Conservation (phyloP, 2,888 invertebrate species). For the Pandemis heparana region DNA sequence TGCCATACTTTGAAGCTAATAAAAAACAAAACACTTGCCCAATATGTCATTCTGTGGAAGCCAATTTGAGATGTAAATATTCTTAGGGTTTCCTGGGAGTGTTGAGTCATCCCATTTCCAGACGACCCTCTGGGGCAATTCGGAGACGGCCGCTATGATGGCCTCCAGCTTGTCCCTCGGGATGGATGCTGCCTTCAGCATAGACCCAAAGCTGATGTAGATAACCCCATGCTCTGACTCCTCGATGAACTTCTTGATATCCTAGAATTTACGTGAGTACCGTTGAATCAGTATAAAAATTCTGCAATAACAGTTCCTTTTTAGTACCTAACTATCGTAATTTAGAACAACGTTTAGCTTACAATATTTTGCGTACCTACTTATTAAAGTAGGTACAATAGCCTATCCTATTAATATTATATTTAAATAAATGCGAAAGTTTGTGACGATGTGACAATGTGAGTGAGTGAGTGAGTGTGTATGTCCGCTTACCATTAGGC, state of each 20-base stretch:
- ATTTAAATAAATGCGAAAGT: no score
- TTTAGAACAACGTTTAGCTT: no score
- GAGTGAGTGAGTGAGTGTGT: no score
- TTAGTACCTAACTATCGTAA: no score
- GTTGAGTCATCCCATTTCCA: constrained; percentile 89
- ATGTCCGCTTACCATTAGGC: no score
- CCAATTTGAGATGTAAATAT: constrained; percentile 87
- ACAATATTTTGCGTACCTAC: no score
- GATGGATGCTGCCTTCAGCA: constrained; percentile 86
- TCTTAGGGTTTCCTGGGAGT: constrained; percentile 81
- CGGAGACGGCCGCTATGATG: constrained; percentile 84
- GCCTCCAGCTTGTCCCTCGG: constrained; percentile 77
- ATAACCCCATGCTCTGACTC: constrained; percentile 84
- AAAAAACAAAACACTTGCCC: constrained; percentile 63
- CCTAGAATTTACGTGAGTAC: not conserved
- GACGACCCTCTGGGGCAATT: constrained; percentile 86
- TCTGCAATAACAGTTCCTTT: no score
- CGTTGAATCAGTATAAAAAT: not conserved
- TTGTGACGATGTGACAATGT: no score
- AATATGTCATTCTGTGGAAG: constrained; percentile 88
- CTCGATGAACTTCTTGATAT: constrained; percentile 19
- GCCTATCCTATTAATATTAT: no score
- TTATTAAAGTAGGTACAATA: no score
- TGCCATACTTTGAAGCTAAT: no score
- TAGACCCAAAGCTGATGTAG: constrained; percentile 89